Evolutionary conservation across 2,797 vertebrate genomes (phyloP).

Genomic region (Megaceryle alcyon): DNA sequence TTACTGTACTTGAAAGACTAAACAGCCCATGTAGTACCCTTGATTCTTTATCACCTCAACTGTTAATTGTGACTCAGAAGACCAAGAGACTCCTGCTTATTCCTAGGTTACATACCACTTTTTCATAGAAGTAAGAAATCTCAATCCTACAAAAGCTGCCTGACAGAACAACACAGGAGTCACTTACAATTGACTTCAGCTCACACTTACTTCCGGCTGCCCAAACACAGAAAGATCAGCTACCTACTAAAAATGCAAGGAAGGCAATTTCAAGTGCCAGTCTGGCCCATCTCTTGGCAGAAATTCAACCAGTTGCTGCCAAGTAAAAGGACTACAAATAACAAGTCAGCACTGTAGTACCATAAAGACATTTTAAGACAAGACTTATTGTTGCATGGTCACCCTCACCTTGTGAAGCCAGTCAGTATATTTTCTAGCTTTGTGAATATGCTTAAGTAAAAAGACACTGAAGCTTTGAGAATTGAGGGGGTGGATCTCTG

Average conservation of each 20-base stretch:
- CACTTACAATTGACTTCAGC: neutral
- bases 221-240: constrained; percentile 49
- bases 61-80: neutral
- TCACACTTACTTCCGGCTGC: neutral
- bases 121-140: neutral
- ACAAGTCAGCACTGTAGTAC: neutral
- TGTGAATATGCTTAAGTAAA: neutral
- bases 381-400: neutral
- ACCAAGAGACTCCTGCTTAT: neutral
- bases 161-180: neutral
- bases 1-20: neutral
- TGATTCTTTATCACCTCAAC: neutral
- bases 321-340: constrained; percentile 15
- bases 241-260: constrained; percentile 37
- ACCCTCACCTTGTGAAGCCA: neutral
- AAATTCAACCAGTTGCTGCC: neutral
- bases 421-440: neutral
- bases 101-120: neutral
- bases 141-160: neutral
- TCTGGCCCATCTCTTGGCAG: neutral
- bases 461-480: neutral
- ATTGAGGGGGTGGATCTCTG: constrained; percentile 16
- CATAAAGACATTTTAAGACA: constrained; percentile 41
- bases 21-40: neutral
- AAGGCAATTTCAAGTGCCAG: constrained; percentile 41